phyloP scores from a whole-genome alignment of 1,140 invertebrate species.

The Chlorops oryzae region DNA sequence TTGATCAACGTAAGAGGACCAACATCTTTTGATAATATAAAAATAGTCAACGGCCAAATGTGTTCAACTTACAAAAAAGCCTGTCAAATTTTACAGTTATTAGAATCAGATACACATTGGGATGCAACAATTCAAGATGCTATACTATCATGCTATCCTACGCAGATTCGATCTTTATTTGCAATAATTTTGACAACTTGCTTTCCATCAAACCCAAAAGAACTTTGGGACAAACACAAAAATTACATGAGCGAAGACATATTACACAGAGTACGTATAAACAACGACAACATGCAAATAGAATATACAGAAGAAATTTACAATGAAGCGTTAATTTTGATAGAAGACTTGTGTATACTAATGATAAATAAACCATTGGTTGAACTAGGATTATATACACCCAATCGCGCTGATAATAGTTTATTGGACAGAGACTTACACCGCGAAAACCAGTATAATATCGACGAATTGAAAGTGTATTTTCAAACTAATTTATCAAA shows the following conservation, averaged over 20 bases:
- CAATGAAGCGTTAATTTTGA: constrained; percentile 37
- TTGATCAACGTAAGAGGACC: constrained; percentile 43
- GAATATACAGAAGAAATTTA: constrained; percentile 19
- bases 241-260: constrained; percentile 32
- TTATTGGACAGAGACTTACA: constrained; percentile 25
- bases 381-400: constrained; percentile 31
- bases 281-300: constrained; percentile 9
- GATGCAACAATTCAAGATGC: constrained; percentile 36
- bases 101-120: constrained; percentile 44
- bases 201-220: constrained; percentile 28
- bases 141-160: constrained; percentile 25
- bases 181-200: constrained; percentile 40
- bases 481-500: constrained; percentile 14
- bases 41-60: constrained; percentile 42
- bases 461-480: constrained; percentile 14
- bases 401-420: constrained; percentile 31
- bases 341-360: constrained; percentile 35
- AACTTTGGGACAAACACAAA: constrained; percentile 38
- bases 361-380: constrained; percentile 26
- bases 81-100: constrained; percentile 36
- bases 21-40: constrained; percentile 42
- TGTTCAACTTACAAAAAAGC: constrained; percentile 43
- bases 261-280: constrained; percentile 39
- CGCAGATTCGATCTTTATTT: constrained; percentile 47
- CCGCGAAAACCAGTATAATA: constrained; percentile 24